Evolutionary conservation across 2,797 vertebrate genomes (phyloP).

Genomic region (Sebastiscus albofasciatus): DNA sequence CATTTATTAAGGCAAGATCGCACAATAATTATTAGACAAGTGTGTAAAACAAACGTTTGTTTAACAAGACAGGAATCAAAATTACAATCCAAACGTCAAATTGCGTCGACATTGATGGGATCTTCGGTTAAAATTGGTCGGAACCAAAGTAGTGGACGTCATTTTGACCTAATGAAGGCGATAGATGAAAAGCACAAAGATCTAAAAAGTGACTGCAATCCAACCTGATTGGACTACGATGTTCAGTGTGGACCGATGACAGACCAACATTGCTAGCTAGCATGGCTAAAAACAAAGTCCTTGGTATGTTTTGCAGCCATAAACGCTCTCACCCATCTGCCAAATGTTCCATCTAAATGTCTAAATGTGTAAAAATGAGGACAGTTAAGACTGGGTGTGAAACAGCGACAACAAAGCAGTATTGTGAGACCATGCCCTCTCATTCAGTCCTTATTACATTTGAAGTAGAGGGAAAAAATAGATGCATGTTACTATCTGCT

Average conservation of each 20-base stretch:
- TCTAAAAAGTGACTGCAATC: background rate
- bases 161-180: background rate
- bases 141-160: background rate
- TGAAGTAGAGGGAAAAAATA: conserved; percentile 21
- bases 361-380: background rate
- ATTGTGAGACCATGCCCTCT: background rate
- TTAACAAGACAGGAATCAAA: background rate
- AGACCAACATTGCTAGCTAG: background rate
- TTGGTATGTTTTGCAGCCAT: background rate
- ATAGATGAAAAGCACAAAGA: background rate
- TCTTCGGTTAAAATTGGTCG: background rate
- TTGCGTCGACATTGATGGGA: background rate
- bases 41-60: no score
- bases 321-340: background rate
- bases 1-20: no score
- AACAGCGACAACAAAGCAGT: background rate
- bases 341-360: background rate
- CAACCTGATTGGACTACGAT: background rate
- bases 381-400: background rate
- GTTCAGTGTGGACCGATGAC: background rate
- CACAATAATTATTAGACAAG: no score
- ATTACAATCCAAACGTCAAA: background rate
- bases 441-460: conserved; percentile 7
- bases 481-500: conserved; percentile 12
- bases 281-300: background rate